Evolutionary conservation across 2,888 invertebrate species (phyloP), one percentile per base, ranked within the genome.

Genomic region (Stegana nigrithorax): DNA sequence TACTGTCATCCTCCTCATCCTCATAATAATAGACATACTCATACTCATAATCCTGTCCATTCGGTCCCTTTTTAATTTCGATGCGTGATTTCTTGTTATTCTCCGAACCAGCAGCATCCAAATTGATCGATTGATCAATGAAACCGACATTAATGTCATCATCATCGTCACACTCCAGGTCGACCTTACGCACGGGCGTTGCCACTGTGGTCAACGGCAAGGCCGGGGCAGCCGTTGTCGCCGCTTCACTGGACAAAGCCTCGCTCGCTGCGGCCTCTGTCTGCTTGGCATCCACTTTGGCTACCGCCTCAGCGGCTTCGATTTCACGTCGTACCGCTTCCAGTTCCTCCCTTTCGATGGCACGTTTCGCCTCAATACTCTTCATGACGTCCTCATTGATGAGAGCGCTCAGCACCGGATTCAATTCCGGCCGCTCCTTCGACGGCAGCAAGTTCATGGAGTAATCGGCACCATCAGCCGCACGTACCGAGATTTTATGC

Each of bases 21-120:
- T 95, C 94, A 76, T 95, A 95, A 81, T 95, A 95, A 80, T 95
- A 95, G 25, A 95, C 93, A 81, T 95, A 95, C 82, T 95, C 95
- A 80, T 95, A 95, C 83, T 95, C 95, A 80, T 95, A 95, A 80
- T 95, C 95, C 83, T 94, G 92, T 1, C 95, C 95, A 78, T 95
- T 94, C 1, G 94, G 93, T 12, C 93, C 95, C 80, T 94, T 95
- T 79, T 95, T 94, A 29, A 95, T 91, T 87, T 94, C 91, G 72
- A 93, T 91, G 65, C 92, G 87, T 0, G 92, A 92, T 70, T 91
- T 90, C 66, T 89, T 89, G 68, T 88, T 90, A 73, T 90, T 90
- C 80, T 91, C 92, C 17, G 91, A 89, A 0, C 90, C 91, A 42
- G 91, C 90, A 1, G 89, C 88, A 66, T 90, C 89, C 21, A 90